phyloP scores from a whole-genome alignment of 2,888 invertebrate species.

The Synanthedon vespiformis region DNA sequence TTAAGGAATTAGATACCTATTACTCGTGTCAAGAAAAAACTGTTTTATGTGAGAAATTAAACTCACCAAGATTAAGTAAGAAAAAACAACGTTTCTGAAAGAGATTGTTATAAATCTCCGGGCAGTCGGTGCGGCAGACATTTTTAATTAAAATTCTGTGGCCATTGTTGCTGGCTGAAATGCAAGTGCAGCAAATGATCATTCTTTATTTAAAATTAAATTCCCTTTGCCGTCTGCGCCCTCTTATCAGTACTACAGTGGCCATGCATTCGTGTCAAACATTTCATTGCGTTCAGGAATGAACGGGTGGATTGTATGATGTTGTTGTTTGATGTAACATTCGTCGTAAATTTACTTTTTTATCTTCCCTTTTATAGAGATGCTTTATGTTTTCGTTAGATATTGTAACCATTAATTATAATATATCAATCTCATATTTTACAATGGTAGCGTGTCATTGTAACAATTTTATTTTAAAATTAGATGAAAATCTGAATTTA shows the following conservation, averaged over 20 bases:
- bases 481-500: too few relatives aligned
- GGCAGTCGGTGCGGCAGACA: slow-evolving; percentile 9
- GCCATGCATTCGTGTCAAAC: not conserved
- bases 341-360: too few relatives aligned
- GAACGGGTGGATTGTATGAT: not conserved
- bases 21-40: too few relatives aligned
- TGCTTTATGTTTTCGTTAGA: too few relatives aligned
- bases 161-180: slow-evolving; percentile 12
- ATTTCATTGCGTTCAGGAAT: not conserved
- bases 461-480: too few relatives aligned
- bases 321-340: not conserved
- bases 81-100: not conserved
- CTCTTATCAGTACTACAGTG: not conserved
- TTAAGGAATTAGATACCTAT: too few relatives aligned
- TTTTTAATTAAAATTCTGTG: slow-evolving; percentile 34
- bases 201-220: not conserved
- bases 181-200: not conserved
- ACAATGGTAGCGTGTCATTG: too few relatives aligned
- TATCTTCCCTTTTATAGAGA: too few relatives aligned
- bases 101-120: not conserved
- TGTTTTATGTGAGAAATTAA: too few relatives aligned
- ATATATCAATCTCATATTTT: too few relatives aligned
- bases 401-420: too few relatives aligned
- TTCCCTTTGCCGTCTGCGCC: not conserved
- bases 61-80: not conserved